Conservation (phyloP, 2,113 vertebrate species). For the Malurus alboscapulatus region DNA sequence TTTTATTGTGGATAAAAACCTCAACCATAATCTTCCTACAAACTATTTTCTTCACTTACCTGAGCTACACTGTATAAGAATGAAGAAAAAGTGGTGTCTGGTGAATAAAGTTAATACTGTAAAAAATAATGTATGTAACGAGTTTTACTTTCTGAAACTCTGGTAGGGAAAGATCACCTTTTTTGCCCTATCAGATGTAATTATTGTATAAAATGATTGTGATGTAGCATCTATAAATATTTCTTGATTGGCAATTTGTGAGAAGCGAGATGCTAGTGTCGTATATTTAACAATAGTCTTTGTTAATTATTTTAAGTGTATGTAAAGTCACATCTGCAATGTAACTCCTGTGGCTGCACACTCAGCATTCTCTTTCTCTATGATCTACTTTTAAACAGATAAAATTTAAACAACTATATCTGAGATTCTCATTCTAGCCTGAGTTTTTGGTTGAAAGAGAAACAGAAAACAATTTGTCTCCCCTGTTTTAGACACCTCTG, state of each 20-base stretch:
- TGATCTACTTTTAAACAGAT: neutral
- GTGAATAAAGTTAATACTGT: neutral
- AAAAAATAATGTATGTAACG: neutral
- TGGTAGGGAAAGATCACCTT: neutral
- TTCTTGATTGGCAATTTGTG: neutral
- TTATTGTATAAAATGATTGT: neutral
- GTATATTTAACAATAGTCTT: neutral
- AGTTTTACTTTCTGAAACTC: neutral
- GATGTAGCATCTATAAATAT: neutral
- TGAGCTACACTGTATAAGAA: neutral
- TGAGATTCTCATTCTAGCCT: neutral
- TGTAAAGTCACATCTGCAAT: neutral
- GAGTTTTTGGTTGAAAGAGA: neutral
- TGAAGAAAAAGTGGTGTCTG: neutral
- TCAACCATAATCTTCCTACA: neutral
- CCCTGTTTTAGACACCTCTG: neutral
- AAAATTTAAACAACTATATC: neutral
- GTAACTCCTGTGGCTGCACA: neutral
- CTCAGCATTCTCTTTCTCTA: neutral
- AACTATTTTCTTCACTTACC: neutral
- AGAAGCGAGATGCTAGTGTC: neutral
- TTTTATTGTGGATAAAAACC: neutral
- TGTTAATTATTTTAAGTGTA: neutral
- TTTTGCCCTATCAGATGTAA: neutral
- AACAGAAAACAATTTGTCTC: neutral